phyloP scores from a whole-genome alignment of 2,797 vertebrate genomes.

The Malacoraja senta region DNA sequence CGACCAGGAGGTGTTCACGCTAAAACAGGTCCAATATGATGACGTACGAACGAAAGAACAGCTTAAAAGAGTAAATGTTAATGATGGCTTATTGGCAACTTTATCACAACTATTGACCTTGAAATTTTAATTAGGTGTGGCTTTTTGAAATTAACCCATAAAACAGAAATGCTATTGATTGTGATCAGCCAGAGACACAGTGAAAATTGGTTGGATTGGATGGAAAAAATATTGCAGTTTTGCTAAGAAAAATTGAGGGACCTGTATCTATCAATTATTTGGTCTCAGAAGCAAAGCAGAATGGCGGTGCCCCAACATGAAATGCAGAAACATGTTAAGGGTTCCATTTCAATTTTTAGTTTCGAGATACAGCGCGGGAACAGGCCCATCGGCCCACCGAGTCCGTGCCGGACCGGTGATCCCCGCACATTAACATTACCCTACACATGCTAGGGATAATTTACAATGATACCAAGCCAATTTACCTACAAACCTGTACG shows the following conservation, averaged over 20 bases:
- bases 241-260: neutral
- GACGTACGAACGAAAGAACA: neutral
- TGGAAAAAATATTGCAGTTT: neutral
- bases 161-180: neutral
- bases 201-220: neutral
- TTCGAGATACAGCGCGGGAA: too few species aligned
- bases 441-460: too few species aligned
- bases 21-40: neutral
- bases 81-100: neutral
- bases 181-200: neutral
- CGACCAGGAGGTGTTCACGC: neutral
- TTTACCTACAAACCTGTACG: too few species aligned
- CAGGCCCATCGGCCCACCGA: too few species aligned
- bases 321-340: neutral
- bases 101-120: neutral
- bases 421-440: too few species aligned
- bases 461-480: too few species aligned
- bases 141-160: neutral
- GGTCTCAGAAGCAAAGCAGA: too few species aligned
- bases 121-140: neutral
- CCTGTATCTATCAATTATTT: neutral
- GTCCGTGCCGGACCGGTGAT: too few species aligned
- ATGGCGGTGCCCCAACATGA: neutral
- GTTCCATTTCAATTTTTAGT: neutral
- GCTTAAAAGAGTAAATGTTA: neutral